phyloP scores from a whole-genome alignment of 2,797 vertebrate genomes.

The Cossypha caffra region DNA sequence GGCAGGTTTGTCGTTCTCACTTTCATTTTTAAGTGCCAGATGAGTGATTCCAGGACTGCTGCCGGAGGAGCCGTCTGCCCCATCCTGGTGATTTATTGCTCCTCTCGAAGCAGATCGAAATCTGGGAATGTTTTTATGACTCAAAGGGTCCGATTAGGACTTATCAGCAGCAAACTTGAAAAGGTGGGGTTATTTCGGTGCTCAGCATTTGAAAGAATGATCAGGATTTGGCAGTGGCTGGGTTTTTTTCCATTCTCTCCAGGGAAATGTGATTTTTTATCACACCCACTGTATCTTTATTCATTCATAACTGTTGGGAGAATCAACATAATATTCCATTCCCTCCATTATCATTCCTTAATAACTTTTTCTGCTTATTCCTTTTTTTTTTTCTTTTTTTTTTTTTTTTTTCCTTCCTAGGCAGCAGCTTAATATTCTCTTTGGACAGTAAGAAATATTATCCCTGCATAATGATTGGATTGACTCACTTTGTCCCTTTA shows the following conservation, averaged over 20 bases:
- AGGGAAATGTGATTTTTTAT: slow-evolving; percentile 58
- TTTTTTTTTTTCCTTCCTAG: not conserved
- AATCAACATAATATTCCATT: slow-evolving; percentile 61
- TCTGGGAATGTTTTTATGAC: slow-evolving; percentile 39
- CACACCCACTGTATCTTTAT: slow-evolving; percentile 18
- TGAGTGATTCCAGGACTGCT: not conserved
- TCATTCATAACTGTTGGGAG: slow-evolving; percentile 55
- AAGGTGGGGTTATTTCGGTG: slow-evolving; percentile 34
- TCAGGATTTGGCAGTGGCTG: not conserved
- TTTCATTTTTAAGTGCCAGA: not conserved
- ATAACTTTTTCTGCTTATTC: slow-evolving; percentile 43
- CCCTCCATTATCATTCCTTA: slow-evolving; percentile 46
- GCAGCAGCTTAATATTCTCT: slow-evolving; percentile 48
- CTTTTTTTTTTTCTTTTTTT: not conserved
- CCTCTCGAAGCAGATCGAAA: slow-evolving; percentile 37
- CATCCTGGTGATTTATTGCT: slow-evolving; percentile 57
- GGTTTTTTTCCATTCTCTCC: not conserved
- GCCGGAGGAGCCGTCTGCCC: not conserved
- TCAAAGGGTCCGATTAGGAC: slow-evolving; percentile 48
- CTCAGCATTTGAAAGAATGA: not conserved
- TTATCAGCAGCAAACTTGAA: slow-evolving; percentile 34
- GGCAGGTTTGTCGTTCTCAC: not conserved
- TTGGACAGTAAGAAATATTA: slow-evolving; percentile 52
- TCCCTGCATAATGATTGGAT: slow-evolving; percentile 32
- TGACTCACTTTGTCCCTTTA: slow-evolving; percentile 47